These are phyloP conservation scores for Micronycteris hirsuta DNA, from an alignment of 2,113 vertebrate genomes.

Conservation along the genomic window DNA sequence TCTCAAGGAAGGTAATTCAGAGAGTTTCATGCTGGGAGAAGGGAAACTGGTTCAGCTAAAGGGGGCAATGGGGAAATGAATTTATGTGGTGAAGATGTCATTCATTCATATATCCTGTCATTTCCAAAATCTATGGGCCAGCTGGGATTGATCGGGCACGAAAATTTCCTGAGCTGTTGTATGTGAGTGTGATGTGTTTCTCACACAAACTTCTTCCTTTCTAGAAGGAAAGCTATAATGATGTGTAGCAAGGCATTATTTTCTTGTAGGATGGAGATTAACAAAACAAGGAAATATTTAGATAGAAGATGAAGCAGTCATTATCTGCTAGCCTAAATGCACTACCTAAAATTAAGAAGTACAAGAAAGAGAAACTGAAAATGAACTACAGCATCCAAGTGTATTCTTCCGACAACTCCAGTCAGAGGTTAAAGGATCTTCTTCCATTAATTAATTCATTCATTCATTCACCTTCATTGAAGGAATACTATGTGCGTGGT, in stretches of 20 bases:
- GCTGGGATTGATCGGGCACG: not conserved
- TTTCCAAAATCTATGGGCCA: not conserved
- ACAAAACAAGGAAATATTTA: not conserved
- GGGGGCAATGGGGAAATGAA: not conserved
- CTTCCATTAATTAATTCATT: not conserved
- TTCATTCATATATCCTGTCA: not conserved
- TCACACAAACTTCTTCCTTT: not conserved
- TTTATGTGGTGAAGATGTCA: not conserved
- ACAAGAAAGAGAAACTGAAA: not conserved
- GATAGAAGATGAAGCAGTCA: not conserved
- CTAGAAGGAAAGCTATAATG: not conserved
- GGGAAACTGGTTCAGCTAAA: not conserved
- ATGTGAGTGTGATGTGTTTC: not conserved
- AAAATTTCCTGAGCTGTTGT: not conserved
- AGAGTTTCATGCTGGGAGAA: not conserved
- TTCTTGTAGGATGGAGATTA: not conserved
- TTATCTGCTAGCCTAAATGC: not conserved
- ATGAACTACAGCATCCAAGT: not conserved
- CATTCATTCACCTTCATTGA: not conserved
- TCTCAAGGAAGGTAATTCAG: slow-evolving; percentile 8
- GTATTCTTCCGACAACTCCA: not conserved
- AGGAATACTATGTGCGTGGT: not conserved
- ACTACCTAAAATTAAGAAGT: not conserved
- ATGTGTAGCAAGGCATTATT: not conserved
- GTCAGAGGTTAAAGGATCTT: not conserved